Evolutionary conservation across 2,113 vertebrate species (phyloP).

Genomic region (Poicephalus meyeri): DNA sequence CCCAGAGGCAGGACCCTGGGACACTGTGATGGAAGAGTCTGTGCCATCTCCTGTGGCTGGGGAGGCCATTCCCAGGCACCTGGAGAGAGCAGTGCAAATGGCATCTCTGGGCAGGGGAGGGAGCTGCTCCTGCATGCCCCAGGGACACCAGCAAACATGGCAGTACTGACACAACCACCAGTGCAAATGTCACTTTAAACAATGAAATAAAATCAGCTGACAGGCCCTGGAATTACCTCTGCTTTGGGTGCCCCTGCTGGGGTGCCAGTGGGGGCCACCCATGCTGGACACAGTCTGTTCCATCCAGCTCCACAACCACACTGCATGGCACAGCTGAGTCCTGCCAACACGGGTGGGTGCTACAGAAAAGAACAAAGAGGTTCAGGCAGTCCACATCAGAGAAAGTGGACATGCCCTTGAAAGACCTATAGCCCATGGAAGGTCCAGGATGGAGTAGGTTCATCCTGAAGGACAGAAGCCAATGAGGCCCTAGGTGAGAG

Average conservation of each 20-base stretch:
- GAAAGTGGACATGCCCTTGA: neutral
- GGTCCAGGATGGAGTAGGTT: neutral
- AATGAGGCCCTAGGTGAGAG: neutral
- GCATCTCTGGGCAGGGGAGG: neutral
- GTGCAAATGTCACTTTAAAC: accelerated
- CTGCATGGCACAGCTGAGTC: too few species aligned
- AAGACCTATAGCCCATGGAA: accelerated
- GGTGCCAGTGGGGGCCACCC: neutral
- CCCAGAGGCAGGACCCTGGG: neutral
- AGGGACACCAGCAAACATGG: neutral
- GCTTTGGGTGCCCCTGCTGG: neutral
- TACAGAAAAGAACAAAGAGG: neutral
- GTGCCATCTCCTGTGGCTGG: accelerated
- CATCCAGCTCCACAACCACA: neutral
- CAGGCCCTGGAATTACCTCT: neutral
- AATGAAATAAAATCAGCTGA: neutral
- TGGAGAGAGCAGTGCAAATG: accelerated
- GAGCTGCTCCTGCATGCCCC: accelerated
- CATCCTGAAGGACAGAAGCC: neutral
- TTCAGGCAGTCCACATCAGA: neutral
- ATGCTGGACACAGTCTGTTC: too few species aligned
- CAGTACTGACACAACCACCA: neutral
- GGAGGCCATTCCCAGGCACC: neutral
- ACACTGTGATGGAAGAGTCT: accelerated
- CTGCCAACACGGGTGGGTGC: accelerated